These are phyloP conservation scores for Lordiphosa collinella DNA, from an alignment of 1,140 invertebrate species.

Conservation along the genomic window DNA sequence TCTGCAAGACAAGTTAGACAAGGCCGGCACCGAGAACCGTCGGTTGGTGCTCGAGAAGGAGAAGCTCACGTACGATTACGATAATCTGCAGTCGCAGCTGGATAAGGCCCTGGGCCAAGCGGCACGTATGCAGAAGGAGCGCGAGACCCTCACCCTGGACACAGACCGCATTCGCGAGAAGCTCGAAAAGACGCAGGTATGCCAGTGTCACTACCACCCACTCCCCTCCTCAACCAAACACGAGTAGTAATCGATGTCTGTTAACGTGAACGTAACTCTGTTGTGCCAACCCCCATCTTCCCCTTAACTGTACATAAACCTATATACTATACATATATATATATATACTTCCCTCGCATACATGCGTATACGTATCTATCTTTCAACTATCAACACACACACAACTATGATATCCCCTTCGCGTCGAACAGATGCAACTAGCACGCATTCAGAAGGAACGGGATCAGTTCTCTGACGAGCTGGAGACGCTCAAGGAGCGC, in stretches of 20 bases:
- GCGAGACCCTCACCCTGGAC: conserved; percentile 90
- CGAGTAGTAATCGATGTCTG: conserved; percentile 50
- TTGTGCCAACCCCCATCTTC: conserved; percentile 39
- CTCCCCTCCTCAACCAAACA: conserved; percentile 14
- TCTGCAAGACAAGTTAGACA: conserved; percentile 91
- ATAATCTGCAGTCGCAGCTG: conserved; percentile 92
- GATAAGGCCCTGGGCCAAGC: conserved; percentile 93
- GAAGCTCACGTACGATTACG: conserved; percentile 93
- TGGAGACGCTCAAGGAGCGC: conserved; percentile 89
- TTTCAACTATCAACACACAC: conserved; percentile 52
- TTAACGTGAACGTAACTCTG: conserved; percentile 48
- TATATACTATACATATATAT: conserved; percentile 17
- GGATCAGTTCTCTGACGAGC: conserved; percentile 89
- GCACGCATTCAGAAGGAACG: conserved; percentile 92
- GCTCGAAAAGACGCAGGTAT: conserved; percentile 92
- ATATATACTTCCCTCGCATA: conserved; percentile 48
- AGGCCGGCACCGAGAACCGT: conserved; percentile 88
- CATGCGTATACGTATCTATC: conserved; percentile 57
- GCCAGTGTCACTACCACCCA: conserved; percentile 25
- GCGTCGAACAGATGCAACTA: conserved; percentile 82
- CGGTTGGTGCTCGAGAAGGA: conserved; percentile 94
- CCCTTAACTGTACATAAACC: conserved; percentile 30
- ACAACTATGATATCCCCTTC: conserved; percentile 17
- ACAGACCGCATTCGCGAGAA: conserved; percentile 92
- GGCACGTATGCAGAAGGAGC: conserved; percentile 92